Evolutionary conservation across 2,113 vertebrate species (phyloP).

Genomic region (Eleginops maclovinus): DNA sequence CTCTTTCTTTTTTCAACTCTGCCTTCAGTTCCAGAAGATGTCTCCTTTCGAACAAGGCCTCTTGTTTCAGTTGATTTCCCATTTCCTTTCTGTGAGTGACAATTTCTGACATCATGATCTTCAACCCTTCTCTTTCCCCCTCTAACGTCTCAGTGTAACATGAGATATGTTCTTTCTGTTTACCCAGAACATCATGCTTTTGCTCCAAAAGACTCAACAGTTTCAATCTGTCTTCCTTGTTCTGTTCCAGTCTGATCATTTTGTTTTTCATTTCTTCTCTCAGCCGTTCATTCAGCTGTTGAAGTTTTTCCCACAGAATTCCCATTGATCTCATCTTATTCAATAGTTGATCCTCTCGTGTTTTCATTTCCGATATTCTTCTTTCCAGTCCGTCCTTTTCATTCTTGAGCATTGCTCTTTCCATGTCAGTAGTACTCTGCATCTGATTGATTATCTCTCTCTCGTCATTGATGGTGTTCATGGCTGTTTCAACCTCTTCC

Average conservation of each 20-base stretch:
- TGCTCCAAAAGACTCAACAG: not conserved
- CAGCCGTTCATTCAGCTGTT: not conserved
- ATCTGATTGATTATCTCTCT: slow-evolving; percentile 23
- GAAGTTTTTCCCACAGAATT: not conserved
- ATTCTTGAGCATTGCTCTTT: not conserved
- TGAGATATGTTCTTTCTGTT: not conserved
- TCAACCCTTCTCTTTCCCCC: too few relatives aligned
- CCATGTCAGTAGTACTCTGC: slow-evolving; percentile 1
- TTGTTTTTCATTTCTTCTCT: not conserved
- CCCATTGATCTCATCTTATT: not conserved
- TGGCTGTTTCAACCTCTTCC: not conserved
- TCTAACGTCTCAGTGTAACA: not conserved
- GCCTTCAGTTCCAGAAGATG: too few relatives aligned
- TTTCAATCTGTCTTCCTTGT: not conserved
- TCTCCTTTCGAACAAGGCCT: too few relatives aligned
- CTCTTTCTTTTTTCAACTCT: too few relatives aligned
- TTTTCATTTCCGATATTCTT: not conserved
- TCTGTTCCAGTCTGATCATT: not conserved
- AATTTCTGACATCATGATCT: too few relatives aligned
- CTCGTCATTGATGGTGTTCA: slow-evolving; percentile 16
- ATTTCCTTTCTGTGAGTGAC: too few relatives aligned
- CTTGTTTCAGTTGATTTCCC: too few relatives aligned
- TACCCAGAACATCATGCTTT: not conserved
- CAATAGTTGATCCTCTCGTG: not conserved
- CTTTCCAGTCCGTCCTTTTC: not conserved